Evolutionary conservation across 2,888 invertebrate species (phyloP).

Genomic region (Aleiodes alternator): DNA sequence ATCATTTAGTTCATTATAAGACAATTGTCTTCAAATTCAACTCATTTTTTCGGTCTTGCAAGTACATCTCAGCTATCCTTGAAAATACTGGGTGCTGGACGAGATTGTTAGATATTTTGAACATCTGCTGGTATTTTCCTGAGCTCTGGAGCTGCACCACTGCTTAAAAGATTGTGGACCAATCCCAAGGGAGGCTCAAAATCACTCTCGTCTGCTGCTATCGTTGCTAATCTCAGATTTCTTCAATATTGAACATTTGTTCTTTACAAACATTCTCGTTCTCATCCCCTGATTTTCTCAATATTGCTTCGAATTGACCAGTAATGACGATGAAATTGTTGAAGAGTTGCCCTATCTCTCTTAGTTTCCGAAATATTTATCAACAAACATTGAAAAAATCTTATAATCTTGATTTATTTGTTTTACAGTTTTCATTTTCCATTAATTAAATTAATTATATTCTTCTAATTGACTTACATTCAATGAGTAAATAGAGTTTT

Average conservation of each 20-base stretch:
- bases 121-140: slow-evolving; percentile 81
- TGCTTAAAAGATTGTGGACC: slow-evolving; percentile 90
- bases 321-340: slow-evolving; percentile 59
- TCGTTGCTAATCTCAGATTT: slow-evolving; percentile 88
- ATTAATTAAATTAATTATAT: no score
- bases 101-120: slow-evolving; percentile 86
- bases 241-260: slow-evolving; percentile 83
- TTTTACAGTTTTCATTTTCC: no score
- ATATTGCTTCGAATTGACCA: slow-evolving; percentile 83
- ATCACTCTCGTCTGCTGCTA: slow-evolving; percentile 96
- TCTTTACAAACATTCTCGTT: slow-evolving; percentile 73
- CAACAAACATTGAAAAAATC: no score
- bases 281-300: slow-evolving; percentile 80
- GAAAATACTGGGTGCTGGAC: slow-evolving; percentile 84
- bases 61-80: slow-evolving; percentile 85
- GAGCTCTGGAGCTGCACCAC: slow-evolving; percentile 84
- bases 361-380: no score
- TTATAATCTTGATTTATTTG: no score
- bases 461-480: no score
- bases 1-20: slow-evolving; percentile 40
- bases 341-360: no score
- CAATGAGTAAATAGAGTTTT: no score
- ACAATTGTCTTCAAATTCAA: no score
- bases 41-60: slow-evolving; percentile 82
- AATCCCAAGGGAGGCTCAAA: slow-evolving; percentile 95